A percentile compares a stretch with the other conserved stretches of the same genome.
These are phyloP conservation scores for Hirtodrosophila confusa DNA, from an alignment of 2,888 invertebrate genomes.

Conservation along the genomic window DNA sequence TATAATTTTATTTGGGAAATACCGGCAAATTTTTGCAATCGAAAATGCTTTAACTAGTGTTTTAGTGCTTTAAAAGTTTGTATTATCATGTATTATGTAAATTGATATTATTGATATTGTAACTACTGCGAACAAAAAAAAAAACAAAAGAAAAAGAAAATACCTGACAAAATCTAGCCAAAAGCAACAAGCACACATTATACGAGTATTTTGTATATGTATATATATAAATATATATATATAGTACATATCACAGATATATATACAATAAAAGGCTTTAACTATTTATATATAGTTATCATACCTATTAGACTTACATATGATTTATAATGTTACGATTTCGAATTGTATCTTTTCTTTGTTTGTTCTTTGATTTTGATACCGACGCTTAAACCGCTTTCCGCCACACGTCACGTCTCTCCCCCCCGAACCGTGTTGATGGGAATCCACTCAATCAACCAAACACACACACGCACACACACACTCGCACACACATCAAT, in stretches of 20 bases:
- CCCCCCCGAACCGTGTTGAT: slow-evolving; percentile 33
- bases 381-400: slow-evolving; percentile 62
- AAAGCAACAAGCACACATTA: slow-evolving; percentile 43
- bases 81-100: slow-evolving; percentile 33
- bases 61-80: slow-evolving; percentile 7
- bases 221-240: neutral
- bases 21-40: too few relatives aligned
- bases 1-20: too few relatives aligned
- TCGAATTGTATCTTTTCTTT: slow-evolving; percentile 71
- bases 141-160: slow-evolving; percentile 6
- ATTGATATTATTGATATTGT: slow-evolving; percentile 56
- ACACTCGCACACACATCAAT: slow-evolving; percentile 2
- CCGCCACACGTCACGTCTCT: slow-evolving; percentile 52
- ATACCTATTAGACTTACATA: slow-evolving; percentile 16
- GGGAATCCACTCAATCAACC: slow-evolving; percentile 34
- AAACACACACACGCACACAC: slow-evolving; percentile 15
- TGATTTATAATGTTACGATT: slow-evolving; percentile 67
- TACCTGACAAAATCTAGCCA: slow-evolving; percentile 27
- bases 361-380: slow-evolving; percentile 66
- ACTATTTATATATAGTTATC: slow-evolving; percentile 12
- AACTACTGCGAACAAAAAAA: slow-evolving; percentile 33
- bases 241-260: slow-evolving; percentile 21
- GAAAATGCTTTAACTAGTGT: too few relatives aligned
- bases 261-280: slow-evolving; percentile 52
- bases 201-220: slow-evolving; percentile 24